phyloP scores from a whole-genome alignment of 2,888 invertebrate genomes.

The Trypoxylon attenuatum region DNA sequence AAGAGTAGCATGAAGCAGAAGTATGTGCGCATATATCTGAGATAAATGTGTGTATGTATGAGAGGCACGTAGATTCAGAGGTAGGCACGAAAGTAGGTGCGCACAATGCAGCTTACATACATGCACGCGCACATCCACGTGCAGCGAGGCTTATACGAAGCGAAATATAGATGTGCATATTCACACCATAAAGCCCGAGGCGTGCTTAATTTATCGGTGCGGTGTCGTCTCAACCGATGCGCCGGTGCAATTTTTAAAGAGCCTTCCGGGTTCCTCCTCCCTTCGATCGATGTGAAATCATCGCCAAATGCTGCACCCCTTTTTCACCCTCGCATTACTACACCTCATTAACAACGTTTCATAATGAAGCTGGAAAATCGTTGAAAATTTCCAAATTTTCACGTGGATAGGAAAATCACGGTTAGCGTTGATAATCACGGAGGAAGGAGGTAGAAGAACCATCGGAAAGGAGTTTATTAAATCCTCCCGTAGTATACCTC shows the following conservation, averaged over 20 bases:
- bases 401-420: too few relatives aligned
- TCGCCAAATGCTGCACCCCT: conserved; percentile 8
- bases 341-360: too few relatives aligned
- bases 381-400: neutral
- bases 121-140: conserved; percentile 12
- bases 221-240: conserved; percentile 8
- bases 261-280: neutral
- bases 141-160: conserved; percentile 15
- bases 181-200: conserved; percentile 33
- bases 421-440: too few relatives aligned
- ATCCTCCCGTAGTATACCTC: conserved; percentile 14
- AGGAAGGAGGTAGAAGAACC: conserved; percentile 4
- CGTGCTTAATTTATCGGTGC: conserved; percentile 50
- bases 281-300: conserved; percentile 2
- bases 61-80: conserved; percentile 10
- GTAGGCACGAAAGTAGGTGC: neutral
- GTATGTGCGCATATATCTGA: neutral
- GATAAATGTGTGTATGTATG: neutral
- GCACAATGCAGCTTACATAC: neutral
- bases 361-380: neutral
- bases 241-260: conserved; percentile 20
- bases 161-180: conserved; percentile 37
- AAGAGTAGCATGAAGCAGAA: neutral
- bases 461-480: conserved; percentile 28
- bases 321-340: too few relatives aligned